These are phyloP conservation scores for Equus quagga DNA, from an alignment of 2,113 vertebrate species.

Conservation along the genomic window DNA sequence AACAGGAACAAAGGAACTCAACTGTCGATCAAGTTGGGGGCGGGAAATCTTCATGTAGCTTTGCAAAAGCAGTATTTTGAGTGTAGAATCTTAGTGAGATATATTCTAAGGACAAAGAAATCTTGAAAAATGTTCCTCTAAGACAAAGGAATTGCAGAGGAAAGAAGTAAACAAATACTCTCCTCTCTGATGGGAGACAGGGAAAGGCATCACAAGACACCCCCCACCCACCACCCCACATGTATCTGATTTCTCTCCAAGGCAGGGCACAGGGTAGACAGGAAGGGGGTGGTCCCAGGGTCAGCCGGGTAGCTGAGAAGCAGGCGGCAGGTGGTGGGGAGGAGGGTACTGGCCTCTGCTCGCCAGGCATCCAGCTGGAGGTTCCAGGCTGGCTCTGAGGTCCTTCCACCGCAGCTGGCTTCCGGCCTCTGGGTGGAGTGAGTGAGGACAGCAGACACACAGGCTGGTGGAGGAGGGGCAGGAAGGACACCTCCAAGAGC, in stretches of 20 bases:
- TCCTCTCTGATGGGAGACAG: background rate
- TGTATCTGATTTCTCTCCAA: background rate
- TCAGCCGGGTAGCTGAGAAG: too few relatives aligned
- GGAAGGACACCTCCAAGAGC: background rate
- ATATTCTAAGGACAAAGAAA: background rate
- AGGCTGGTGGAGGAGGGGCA: fast-evolving
- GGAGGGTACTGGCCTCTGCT: background rate
- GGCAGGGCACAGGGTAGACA: background rate
- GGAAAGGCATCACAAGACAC: fast-evolving
- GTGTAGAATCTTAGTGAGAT: fast-evolving
- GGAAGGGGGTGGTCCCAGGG: fast-evolving
- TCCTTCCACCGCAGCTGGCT: background rate
- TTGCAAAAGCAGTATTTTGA: fast-evolving
- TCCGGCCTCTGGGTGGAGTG: fast-evolving
- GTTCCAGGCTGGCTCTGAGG: fast-evolving
- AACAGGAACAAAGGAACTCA: fast-evolving
- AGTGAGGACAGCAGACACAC: fast-evolving
- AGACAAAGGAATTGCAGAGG: background rate
- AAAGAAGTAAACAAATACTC: fast-evolving
- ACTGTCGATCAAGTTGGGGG: fast-evolving
- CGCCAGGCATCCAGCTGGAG: fast-evolving
- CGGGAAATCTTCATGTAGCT: fast-evolving
- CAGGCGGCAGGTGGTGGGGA: fast-evolving
- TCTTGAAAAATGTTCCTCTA: background rate
- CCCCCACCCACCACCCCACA: fast-evolving